These are phyloP conservation scores for Lineus longissimus DNA, from an alignment of 1,140 invertebrate species.

Conservation along the genomic window DNA sequence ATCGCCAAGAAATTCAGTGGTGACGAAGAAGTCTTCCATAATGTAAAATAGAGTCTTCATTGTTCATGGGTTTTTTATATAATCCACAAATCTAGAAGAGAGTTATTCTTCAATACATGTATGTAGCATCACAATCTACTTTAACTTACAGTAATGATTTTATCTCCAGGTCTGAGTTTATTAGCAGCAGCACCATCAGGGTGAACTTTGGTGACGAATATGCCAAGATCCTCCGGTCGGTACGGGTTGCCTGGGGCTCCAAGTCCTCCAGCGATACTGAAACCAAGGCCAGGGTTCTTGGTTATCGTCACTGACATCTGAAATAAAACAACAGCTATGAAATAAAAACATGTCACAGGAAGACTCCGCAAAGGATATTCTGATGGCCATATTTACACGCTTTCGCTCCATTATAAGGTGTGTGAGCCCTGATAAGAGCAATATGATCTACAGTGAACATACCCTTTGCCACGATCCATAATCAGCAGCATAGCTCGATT, in stretches of 20 bases:
- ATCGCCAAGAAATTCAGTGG: no score
- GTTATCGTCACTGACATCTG: conserved; percentile 43
- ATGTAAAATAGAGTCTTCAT: no score
- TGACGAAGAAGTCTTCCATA: no score
- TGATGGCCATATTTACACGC: no score
- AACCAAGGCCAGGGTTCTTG: conserved; percentile 50
- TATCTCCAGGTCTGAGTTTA: conserved; percentile 32
- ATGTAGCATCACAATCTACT: background rate
- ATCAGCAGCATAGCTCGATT: no score
- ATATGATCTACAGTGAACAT: no score
- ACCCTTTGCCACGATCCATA: no score
- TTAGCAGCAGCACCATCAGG: conserved; percentile 30
- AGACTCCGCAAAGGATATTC: background rate
- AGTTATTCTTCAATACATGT: background rate
- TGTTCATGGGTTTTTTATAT: background rate
- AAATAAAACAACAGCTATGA: conserved; percentile 13
- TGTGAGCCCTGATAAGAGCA: no score
- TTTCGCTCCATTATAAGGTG: no score
- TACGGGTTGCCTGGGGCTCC: conserved; percentile 48
- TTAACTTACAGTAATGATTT: conserved; percentile 33
- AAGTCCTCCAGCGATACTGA: conserved; percentile 49
- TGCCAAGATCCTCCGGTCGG: conserved; percentile 41
- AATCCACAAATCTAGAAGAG: background rate
- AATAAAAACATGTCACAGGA: background rate
- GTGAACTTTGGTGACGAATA: conserved; percentile 40